Conservation (phyloP, 1,140 invertebrate genomes). For the Sitophilus oryzae region DNA sequence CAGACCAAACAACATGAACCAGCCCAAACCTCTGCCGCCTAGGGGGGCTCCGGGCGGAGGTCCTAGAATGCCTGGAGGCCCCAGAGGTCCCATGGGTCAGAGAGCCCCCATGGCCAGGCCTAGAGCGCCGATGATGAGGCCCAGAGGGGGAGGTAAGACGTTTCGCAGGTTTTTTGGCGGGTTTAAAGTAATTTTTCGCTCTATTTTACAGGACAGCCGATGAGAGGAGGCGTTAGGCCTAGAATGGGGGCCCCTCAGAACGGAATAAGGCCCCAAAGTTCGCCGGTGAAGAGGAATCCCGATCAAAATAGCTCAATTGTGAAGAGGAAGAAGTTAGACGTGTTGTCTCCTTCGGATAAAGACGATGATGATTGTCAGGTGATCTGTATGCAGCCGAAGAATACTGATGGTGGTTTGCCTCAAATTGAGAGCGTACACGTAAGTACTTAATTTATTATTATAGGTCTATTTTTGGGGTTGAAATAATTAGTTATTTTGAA, state of each 20-base stretch:
- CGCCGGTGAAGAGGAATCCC: conserved; percentile 26
- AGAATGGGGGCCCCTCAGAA: conserved; percentile 23
- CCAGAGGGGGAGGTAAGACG: neutral
- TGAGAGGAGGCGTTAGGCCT: conserved; percentile 19
- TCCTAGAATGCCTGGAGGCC: conserved; percentile 27
- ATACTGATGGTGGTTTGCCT: conserved; percentile 56
- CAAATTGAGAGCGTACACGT: conserved; percentile 68
- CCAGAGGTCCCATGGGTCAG: conserved; percentile 8
- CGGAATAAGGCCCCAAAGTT: conserved; percentile 16
- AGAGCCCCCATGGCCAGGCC: conserved; percentile 22
- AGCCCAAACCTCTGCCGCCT: conserved; percentile 26
- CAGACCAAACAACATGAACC: conserved; percentile 11
- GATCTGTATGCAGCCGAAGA: conserved; percentile 66
- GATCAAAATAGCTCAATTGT: conserved; percentile 28
- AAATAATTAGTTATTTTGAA: too few relatives aligned
- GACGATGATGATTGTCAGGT: conserved; percentile 59
- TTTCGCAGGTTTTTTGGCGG: neutral
- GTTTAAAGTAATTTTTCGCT: neutral
- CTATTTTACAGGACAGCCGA: neutral
- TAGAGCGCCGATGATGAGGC: conserved; percentile 26
- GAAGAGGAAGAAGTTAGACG: conserved; percentile 50
- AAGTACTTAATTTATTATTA: conserved; percentile 12
- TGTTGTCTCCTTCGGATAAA: conserved; percentile 53
- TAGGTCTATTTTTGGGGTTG: neutral
- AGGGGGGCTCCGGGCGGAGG: conserved; percentile 24